A percentile compares a stretch with the other conserved stretches of the same genome.
These are phyloP conservation scores for Montifringilla adamsi DNA, from an alignment of 2,113 vertebrate species.

Conservation along the genomic window DNA sequence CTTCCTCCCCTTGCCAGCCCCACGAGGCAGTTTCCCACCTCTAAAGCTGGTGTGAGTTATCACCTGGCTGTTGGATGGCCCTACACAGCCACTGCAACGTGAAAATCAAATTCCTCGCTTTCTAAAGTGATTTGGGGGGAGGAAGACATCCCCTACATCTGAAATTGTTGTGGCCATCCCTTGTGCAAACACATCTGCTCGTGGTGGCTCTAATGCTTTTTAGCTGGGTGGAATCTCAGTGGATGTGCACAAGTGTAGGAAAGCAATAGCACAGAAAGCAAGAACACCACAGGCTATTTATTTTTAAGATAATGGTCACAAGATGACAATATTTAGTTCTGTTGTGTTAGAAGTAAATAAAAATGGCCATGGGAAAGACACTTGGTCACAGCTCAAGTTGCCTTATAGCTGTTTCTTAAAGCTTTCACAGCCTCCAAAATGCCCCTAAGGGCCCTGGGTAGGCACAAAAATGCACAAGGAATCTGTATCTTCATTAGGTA, in stretches of 20 bases:
- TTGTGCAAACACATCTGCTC: background rate
- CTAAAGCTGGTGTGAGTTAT: constrained; percentile 25
- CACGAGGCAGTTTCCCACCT: background rate
- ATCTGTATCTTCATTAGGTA: background rate
- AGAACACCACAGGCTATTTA: background rate
- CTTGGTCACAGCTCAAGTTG: background rate
- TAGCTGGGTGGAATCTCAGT: background rate
- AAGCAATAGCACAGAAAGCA: background rate
- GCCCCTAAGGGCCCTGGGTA: background rate
- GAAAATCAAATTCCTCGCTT: background rate
- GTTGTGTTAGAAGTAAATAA: background rate
- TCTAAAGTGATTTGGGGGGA: background rate
- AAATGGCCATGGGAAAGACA: background rate
- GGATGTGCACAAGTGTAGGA: background rate
- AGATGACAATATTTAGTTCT: background rate
- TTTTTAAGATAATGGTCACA: background rate
- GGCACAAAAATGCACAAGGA: background rate
- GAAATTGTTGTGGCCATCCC: background rate
- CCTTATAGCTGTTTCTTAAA: background rate
- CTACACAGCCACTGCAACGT: background rate
- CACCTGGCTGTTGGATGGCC: background rate
- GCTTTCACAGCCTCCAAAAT: background rate
- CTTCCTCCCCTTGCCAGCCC: background rate
- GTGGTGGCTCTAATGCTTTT: background rate
- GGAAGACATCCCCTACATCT: background rate